phyloP scores from a whole-genome alignment of 2,113 vertebrate species.

The Pomatostomus ruficeps region DNA sequence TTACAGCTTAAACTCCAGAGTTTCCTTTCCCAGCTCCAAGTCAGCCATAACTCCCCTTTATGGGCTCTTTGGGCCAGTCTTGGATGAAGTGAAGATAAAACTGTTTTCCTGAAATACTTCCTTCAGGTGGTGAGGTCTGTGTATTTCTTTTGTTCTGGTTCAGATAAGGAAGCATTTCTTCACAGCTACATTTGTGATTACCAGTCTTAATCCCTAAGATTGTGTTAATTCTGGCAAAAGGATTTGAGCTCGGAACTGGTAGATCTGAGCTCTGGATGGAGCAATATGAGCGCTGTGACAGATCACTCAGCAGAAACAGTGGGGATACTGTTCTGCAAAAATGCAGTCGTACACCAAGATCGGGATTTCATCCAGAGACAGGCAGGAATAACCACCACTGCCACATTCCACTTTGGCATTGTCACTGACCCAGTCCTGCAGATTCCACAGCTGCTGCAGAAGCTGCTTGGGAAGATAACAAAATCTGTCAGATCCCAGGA shows the following conservation, averaged over 20 bases:
- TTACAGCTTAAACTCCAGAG: not conserved
- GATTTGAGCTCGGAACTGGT: not conserved
- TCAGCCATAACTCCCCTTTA: not conserved
- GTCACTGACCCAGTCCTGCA: not conserved
- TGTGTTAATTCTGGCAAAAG: not conserved
- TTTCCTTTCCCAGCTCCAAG: not conserved
- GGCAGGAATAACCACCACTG: slow-evolving; percentile 7
- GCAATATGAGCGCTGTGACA: not conserved
- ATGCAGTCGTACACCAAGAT: not conserved
- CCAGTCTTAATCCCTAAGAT: not conserved
- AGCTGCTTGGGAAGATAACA: not conserved
- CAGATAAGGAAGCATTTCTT: not conserved
- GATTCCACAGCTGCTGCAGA: slow-evolving; percentile 18
- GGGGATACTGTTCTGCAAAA: not conserved
- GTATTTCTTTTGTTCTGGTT: not conserved
- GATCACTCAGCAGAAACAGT: not conserved
- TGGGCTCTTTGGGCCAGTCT: not conserved
- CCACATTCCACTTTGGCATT: not conserved
- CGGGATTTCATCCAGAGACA: not conserved
- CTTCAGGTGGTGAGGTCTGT: not conserved
- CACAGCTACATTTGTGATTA: not conserved
- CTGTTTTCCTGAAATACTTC: not conserved
- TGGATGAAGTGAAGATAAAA: not conserved
- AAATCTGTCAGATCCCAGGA: not conserved
- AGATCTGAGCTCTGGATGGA: not conserved